Conservation (phyloP, 2,888 invertebrate species). For the Synanthedon formicaeformis region DNA sequence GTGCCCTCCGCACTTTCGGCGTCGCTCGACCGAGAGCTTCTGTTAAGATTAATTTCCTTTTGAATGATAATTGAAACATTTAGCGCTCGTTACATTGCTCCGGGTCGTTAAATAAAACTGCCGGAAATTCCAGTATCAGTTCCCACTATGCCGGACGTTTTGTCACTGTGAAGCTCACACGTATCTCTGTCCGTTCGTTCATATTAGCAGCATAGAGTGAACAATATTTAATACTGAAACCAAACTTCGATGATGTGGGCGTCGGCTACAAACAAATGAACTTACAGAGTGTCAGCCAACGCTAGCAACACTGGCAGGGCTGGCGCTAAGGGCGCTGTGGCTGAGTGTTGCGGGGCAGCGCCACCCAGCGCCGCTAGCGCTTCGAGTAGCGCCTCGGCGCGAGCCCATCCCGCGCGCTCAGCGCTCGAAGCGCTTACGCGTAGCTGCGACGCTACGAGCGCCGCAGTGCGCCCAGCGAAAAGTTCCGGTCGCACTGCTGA, state of each 20-base stretch:
- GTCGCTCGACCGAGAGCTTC: constrained; percentile 8
- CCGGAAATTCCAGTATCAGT: too few relatives aligned
- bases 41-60: constrained; percentile 10
- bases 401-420: constrained; percentile 13
- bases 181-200: too few relatives aligned
- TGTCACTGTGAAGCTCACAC: too few relatives aligned
- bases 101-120: too few relatives aligned
- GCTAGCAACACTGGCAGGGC: constrained; percentile 10
- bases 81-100: not conserved
- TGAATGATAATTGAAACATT: too few relatives aligned
- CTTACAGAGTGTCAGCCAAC: too few relatives aligned
- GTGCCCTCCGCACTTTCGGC: constrained; percentile 53
- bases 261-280: too few relatives aligned
- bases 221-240: too few relatives aligned
- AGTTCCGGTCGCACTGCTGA: constrained; percentile 32
- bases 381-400: constrained; percentile 37
- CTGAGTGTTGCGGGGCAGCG: constrained; percentile 15
- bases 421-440: constrained; percentile 13
- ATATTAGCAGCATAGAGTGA: too few relatives aligned
- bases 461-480: constrained; percentile 40
- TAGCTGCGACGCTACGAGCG: constrained; percentile 30
- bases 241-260: too few relatives aligned
- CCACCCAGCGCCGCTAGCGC: constrained; percentile 44
- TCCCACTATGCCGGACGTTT: too few relatives aligned
- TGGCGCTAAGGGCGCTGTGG: constrained; percentile 21